Percentiles rank a stretch among this genome's conserved stretches.
These are phyloP conservation scores for Eonycteris spelaea DNA, from an alignment of 2,113 vertebrate genomes.

Conservation along the genomic window DNA sequence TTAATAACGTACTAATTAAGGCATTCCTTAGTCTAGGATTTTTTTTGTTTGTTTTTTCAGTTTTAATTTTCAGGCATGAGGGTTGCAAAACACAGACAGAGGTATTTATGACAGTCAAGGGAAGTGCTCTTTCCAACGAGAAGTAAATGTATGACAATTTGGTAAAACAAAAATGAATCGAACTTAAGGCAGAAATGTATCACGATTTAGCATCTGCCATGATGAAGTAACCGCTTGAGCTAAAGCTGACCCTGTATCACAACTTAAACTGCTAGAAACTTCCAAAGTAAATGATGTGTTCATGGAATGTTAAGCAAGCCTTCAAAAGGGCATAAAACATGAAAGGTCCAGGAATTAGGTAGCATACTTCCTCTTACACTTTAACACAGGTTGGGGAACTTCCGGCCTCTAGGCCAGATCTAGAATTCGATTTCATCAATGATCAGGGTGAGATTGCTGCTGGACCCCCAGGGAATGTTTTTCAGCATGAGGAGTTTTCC, in stretches of 20 bases:
- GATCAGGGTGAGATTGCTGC: not conserved
- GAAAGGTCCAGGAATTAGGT: not conserved
- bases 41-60: not conserved
- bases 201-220: not conserved
- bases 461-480: not conserved
- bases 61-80: conserved; percentile 44
- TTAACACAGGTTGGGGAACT: not conserved
- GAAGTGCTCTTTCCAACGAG: conserved; percentile 20
- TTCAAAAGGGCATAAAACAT: not conserved
- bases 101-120: not conserved
- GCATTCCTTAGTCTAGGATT: conserved; percentile 6
- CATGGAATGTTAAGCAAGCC: not conserved
- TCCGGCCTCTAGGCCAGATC: not conserved
- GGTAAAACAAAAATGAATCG: not conserved
- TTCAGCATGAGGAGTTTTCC: not conserved
- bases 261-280: not conserved
- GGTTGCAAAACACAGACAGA: not conserved
- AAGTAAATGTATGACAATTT: not conserved
- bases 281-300: not conserved
- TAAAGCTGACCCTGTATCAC: too few relatives aligned
- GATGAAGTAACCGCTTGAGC: too few relatives aligned
- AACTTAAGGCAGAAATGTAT: not conserved
- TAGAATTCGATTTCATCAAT: not conserved
- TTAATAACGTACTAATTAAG: not conserved
- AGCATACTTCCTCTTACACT: not conserved